A percentile compares a stretch with the other conserved stretches of the same genome.
phyloP scores from a whole-genome alignment of 1,140 invertebrate genomes.

The Drosophila sp. region DNA sequence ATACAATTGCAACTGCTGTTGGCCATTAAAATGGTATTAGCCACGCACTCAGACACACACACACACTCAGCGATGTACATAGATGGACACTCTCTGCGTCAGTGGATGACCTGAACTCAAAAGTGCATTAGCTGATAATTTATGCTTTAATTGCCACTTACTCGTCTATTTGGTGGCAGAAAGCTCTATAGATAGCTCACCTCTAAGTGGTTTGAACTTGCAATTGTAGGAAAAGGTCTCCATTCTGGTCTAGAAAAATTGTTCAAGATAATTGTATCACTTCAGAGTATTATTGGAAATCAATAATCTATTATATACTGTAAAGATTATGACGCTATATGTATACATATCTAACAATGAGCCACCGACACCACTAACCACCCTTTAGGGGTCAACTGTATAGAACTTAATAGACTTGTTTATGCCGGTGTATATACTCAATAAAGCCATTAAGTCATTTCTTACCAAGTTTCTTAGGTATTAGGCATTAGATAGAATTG shows the following conservation, averaged over 20 bases:
- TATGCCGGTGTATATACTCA: too few species aligned
- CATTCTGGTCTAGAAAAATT: background rate
- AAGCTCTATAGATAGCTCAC: conserved; percentile 2
- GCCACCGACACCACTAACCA: too few species aligned
- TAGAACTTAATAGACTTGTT: too few species aligned
- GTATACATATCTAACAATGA: background rate
- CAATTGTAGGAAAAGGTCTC: background rate
- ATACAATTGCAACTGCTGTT: conserved; percentile 42
- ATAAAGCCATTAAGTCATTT: too few species aligned
- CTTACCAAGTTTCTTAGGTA: too few species aligned
- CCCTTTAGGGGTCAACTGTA: too few species aligned
- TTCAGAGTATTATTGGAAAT: background rate
- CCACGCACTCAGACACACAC: background rate
- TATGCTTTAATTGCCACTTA: conserved; percentile 14
- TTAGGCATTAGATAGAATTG: too few species aligned
- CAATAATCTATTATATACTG: background rate
- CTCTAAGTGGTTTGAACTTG: conserved; percentile 1
- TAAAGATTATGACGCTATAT: background rate
- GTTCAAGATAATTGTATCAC: conserved; percentile 2
- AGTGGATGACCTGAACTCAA: background rate
- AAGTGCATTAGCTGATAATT: conserved; percentile 15
- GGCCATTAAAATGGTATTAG: conserved; percentile 39
- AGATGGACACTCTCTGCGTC: background rate
- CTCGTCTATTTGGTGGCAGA: background rate
- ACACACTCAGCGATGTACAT: background rate